Conservation (phyloP, 2,113 vertebrate genomes). For the Neodontobutis hainanensis region DNA sequence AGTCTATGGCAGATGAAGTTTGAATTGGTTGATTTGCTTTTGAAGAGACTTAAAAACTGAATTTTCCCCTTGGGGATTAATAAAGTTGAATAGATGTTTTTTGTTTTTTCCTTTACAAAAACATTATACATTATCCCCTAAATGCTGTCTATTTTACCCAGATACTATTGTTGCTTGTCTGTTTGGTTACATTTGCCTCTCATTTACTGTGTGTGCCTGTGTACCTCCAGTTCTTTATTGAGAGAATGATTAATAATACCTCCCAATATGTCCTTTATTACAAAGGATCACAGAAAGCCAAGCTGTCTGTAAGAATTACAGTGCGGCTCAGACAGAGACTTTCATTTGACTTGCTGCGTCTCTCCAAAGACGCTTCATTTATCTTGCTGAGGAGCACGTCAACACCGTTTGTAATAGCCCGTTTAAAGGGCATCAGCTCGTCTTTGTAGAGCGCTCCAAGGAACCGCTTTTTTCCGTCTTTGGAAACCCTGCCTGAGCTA, state of each 20-base stretch:
- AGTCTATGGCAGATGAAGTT: no score
- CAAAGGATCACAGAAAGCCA: conserved; percentile 44
- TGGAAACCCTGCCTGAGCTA: conserved; percentile 51
- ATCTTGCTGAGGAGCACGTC: conserved; percentile 64
- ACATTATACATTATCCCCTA: no score
- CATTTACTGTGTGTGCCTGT: no score
- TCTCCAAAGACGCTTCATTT: conserved; percentile 68
- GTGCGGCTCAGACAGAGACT: conserved; percentile 35
- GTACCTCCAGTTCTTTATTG: neutral
- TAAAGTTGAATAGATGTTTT: no score
- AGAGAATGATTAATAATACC: conserved; percentile 23
- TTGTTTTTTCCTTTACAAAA: no score
- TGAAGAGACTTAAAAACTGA: no score
- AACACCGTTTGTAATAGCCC: conserved; percentile 66
- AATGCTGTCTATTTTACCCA: no score
- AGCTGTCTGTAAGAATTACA: conserved; percentile 51
- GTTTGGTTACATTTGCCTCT: no score
- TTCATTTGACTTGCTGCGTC: conserved; percentile 60
- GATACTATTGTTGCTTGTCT: no score
- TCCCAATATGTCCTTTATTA: conserved; percentile 57
- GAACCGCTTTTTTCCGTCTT: conserved; percentile 64
- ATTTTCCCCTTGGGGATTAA: no score
- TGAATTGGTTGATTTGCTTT: no score
- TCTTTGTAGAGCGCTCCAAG: conserved; percentile 62
- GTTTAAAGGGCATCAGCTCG: conserved; percentile 64